Percentiles rank a stretch among this genome's conserved stretches.
Conservation (phyloP, 1,140 invertebrate species). For the Ostrea denselamellosa region DNA sequence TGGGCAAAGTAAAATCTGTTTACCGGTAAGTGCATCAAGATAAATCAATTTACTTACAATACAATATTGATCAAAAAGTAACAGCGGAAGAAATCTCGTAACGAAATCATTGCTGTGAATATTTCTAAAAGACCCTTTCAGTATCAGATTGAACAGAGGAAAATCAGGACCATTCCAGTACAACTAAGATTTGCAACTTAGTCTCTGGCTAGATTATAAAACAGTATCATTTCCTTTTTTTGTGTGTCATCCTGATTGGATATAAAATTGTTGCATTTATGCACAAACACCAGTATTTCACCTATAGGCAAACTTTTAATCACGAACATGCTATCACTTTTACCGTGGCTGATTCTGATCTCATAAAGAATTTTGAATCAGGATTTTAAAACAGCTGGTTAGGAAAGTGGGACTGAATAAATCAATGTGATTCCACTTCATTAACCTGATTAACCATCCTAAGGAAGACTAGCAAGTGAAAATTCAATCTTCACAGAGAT, state of each 20-base stretch:
- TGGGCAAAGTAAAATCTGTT: constrained; percentile 9
- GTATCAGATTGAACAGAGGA: neutral
- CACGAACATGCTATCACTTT: neutral
- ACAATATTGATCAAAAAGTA: constrained; percentile 20
- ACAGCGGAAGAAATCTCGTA: neutral
- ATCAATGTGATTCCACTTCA: neutral
- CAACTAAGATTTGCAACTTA: neutral
- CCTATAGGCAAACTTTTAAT: neutral
- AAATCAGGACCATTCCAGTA: neutral
- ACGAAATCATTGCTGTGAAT: neutral
- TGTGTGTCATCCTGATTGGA: neutral
- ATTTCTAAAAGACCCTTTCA: neutral
- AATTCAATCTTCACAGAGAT: neutral
- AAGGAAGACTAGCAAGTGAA: neutral
- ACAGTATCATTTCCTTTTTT: neutral
- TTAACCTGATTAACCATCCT: neutral
- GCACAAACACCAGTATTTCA: neutral
- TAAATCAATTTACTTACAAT: constrained; percentile 36
- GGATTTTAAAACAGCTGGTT: neutral
- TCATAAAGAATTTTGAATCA: neutral
- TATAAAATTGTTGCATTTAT: neutral
- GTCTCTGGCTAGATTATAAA: neutral
- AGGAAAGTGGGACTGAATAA: neutral
- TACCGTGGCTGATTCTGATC: neutral
- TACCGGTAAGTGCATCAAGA: neutral